Evolutionary conservation across 2,888 invertebrate species (phyloP).

Genomic region (Habroteleia sp.): DNA sequence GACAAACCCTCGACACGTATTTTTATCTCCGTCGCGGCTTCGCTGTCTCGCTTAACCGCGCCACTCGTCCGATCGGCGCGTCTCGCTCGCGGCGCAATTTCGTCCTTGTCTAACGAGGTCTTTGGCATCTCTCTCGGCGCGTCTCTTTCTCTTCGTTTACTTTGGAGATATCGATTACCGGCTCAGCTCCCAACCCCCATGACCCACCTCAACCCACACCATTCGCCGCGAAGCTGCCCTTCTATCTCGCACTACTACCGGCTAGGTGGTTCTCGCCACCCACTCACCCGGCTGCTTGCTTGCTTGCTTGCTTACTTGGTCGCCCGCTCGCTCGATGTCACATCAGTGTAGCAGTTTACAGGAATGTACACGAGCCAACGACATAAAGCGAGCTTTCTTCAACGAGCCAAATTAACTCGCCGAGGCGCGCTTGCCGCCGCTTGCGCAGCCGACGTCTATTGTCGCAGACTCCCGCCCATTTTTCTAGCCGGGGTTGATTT

Average conservation of each 20-base stretch:
- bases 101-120: constrained; percentile 29
- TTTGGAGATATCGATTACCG: constrained; percentile 80
- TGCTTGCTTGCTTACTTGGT: constrained; percentile 69
- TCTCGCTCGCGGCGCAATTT: constrained; percentile 36
- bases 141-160: constrained; percentile 77
- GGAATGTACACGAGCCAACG: constrained; percentile 69
- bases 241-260: constrained; percentile 65
- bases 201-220: constrained; percentile 65
- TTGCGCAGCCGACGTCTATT: background rate
- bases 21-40: constrained; percentile 69
- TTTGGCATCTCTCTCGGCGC: constrained; percentile 57
- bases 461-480: background rate
- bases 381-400: constrained; percentile 66
- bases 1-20: constrained; percentile 79
- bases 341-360: constrained; percentile 78
- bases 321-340: constrained; percentile 76
- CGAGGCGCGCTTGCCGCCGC: constrained; percentile 4
- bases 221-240: constrained; percentile 66
- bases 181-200: constrained; percentile 77
- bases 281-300: constrained; percentile 72
- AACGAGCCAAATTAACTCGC: constrained; percentile 43
- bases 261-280: constrained; percentile 64
- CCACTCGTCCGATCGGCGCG: constrained; percentile 26
- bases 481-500: no score
- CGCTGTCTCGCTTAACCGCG: constrained; percentile 31